Percentiles rank a stretch among this genome's conserved stretches.
Evolutionary conservation across 1,140 invertebrate species (phyloP).

Genomic region (Bombus polaris): DNA sequence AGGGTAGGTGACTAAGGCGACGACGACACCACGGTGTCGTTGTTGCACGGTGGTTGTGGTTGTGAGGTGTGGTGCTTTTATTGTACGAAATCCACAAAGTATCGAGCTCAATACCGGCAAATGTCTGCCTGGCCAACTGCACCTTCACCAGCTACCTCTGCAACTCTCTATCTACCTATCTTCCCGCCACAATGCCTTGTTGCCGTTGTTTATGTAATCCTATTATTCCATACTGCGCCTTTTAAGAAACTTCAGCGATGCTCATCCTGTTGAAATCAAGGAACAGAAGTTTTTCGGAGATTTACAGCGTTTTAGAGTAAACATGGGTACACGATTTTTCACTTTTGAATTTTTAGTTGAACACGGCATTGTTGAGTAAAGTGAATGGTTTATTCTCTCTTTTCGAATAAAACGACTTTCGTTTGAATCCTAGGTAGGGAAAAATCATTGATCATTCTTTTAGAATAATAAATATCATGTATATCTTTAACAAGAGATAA

Average conservation of each 20-base stretch:
- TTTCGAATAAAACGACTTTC: no score
- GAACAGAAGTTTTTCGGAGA: not conserved
- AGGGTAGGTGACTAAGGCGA: constrained; percentile 52
- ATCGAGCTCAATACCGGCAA: constrained; percentile 72
- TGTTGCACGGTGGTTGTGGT: constrained; percentile 1
- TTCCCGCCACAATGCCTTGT: constrained; percentile 79
- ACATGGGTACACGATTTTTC: not conserved
- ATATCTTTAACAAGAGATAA: no score
- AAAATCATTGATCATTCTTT: no score
- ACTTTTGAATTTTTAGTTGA: not conserved
- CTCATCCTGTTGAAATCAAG: constrained; percentile 55
- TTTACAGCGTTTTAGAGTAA: not conserved
- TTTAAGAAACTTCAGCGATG: constrained; percentile 68
- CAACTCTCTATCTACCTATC: constrained; percentile 59
- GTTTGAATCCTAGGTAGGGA: no score
- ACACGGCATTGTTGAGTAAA: not conserved
- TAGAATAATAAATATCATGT: no score
- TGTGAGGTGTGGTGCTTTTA: constrained; percentile 52
- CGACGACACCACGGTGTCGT: constrained; percentile 45
- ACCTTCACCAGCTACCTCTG: constrained; percentile 26
- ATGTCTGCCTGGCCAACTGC: constrained; percentile 72
- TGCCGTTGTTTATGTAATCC: constrained; percentile 83
- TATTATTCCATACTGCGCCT: constrained; percentile 81
- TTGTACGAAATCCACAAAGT: constrained; percentile 79
- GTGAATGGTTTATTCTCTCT: not conserved